phyloP scores from a whole-genome alignment of 2,888 invertebrate species.

The Didymodactylos carnosus region DNA sequence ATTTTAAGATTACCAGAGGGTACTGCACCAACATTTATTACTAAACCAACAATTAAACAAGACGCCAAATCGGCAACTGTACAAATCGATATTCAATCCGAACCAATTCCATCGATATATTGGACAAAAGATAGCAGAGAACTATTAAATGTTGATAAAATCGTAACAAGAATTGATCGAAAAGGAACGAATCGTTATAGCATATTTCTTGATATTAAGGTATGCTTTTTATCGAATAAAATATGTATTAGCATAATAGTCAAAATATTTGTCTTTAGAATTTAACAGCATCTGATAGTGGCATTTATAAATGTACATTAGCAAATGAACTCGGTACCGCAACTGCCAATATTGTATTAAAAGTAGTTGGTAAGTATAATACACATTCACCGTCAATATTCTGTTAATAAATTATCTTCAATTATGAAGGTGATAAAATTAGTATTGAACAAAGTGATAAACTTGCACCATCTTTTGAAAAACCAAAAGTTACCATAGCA shows the following conservation, averaged over 20 bases:
- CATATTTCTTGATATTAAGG: conserved; percentile 69
- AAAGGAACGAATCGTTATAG: conserved; percentile 72
- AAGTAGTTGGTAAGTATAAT: neutral
- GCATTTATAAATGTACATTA: conserved; percentile 65
- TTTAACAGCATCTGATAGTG: conserved; percentile 49
- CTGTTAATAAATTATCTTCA: neutral
- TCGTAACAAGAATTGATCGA: conserved; percentile 71
- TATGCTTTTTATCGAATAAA: conserved; percentile 17
- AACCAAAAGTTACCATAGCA: conserved; percentile 4
- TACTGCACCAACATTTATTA: conserved; percentile 70
- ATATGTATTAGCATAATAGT: neutral
- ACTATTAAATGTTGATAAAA: conserved; percentile 55
- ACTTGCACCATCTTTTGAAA: conserved; percentile 10
- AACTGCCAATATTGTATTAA: conserved; percentile 1
- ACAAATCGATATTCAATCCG: conserved; percentile 83
- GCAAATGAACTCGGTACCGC: conserved; percentile 12
- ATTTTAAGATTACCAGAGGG: conserved; percentile 19
- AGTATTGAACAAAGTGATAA: conserved; percentile 4
- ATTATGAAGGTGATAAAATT: neutral
- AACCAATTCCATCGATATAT: conserved; percentile 76
- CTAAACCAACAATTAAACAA: conserved; percentile 95
- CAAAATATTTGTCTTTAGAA: neutral
- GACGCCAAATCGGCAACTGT: conserved; percentile 66
- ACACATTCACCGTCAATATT: neutral
- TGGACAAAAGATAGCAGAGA: conserved; percentile 63